phyloP scores from a whole-genome alignment of 1,140 invertebrate species.

The Melipona quadrifasciata region DNA sequence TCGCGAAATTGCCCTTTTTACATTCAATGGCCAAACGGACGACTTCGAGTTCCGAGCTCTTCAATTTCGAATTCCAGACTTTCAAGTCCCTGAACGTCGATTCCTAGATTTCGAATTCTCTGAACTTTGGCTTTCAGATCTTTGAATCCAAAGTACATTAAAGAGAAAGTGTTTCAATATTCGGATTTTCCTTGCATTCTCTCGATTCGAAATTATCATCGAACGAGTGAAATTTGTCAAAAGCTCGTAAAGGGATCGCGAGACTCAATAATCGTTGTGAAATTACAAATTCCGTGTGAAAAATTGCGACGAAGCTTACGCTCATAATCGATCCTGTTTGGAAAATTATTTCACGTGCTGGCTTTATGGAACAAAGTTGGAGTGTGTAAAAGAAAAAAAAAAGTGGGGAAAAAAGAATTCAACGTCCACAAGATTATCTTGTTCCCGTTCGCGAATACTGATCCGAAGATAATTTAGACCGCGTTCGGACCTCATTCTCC shows the following conservation, averaged over 20 bases:
- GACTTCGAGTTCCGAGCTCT: no score
- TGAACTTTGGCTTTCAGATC: not conserved
- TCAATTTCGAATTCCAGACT: no score
- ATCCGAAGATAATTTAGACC: not conserved
- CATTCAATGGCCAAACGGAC: not conserved
- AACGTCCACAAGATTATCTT: not conserved
- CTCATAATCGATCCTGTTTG: not conserved
- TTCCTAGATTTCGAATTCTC: no score
- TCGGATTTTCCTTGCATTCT: not conserved
- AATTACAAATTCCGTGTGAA: not conserved
- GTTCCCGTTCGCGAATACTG: not conserved
- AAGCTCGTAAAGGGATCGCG: not conserved
- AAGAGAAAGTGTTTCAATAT: not conserved
- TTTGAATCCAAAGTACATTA: no score
- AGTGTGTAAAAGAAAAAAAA: no score
- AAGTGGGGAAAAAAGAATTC: not conserved
- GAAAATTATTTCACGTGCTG: not conserved
- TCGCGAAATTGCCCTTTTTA: constrained; percentile 12
- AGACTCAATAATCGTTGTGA: not conserved
- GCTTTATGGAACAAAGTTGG: not conserved
- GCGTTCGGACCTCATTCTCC: not conserved
- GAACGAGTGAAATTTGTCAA: not conserved
- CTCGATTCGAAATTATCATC: not conserved
- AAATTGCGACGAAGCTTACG: not conserved
- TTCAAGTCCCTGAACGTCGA: no score